These are phyloP conservation scores for Fragum whitleyi DNA, from an alignment of 2,888 invertebrate species.

Conservation along the genomic window DNA sequence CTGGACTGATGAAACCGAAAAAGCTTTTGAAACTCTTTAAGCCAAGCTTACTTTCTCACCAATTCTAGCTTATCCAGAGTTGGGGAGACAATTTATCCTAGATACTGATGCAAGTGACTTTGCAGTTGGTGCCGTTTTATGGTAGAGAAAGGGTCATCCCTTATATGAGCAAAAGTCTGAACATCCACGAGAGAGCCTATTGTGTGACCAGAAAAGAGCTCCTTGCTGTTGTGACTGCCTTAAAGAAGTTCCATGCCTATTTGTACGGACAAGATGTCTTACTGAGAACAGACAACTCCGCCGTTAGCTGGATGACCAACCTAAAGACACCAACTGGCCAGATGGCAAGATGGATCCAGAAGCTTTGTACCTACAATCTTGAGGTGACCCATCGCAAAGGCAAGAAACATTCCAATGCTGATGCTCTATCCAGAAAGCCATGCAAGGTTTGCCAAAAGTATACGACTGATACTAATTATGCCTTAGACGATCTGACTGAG, in stretches of 20 bases:
- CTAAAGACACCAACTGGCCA: slow-evolving; percentile 54
- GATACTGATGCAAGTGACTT: slow-evolving; percentile 20
- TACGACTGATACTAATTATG: too few species aligned
- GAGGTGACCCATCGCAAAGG: slow-evolving; percentile 21
- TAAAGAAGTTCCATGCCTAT: slow-evolving; percentile 46
- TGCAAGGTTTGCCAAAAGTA: too few species aligned
- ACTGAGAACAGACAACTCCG: slow-evolving; percentile 55
- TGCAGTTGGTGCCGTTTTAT: slow-evolving; percentile 21
- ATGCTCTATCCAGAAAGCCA: too few species aligned
- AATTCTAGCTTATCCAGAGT: slow-evolving; percentile 26
- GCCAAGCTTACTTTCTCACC: background rate
- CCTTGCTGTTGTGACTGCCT: slow-evolving; percentile 28
- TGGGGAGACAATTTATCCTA: background rate
- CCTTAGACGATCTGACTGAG: background rate
- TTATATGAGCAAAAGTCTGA: slow-evolving; percentile 23
- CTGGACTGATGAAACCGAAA: slow-evolving; percentile 26
- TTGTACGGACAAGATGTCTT: slow-evolving; percentile 44
- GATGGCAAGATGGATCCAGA: slow-evolving; percentile 46
- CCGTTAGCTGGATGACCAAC: too few species aligned
- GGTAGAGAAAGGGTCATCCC: slow-evolving; percentile 27
- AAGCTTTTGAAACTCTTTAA: slow-evolving; percentile 28
- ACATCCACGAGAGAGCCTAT: too few species aligned
- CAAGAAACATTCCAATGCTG: too few species aligned
- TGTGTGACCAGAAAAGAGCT: slow-evolving; percentile 39
- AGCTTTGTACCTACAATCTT: slow-evolving; percentile 30